phyloP scores from a whole-genome alignment of 2,797 vertebrate genomes.

The Micropoecilia bifurca region DNA sequence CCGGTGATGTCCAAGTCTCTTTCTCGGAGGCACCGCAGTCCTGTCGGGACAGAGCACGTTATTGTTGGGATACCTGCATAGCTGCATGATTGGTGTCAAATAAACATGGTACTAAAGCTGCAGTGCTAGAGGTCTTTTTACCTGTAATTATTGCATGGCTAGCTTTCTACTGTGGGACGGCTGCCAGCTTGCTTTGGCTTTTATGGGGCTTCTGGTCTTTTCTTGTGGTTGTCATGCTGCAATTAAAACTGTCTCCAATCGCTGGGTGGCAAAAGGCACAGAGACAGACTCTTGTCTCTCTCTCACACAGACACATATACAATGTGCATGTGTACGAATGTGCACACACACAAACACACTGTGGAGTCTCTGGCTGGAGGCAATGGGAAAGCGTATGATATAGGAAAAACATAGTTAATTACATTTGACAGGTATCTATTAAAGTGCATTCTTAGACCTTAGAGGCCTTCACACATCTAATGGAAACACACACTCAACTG shows the following conservation, averaged over 20 bases:
- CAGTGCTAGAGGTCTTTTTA: conserved; percentile 86
- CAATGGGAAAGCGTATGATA: conserved; percentile 90
- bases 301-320: conserved; percentile 68
- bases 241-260: conserved; percentile 96
- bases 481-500: conserved; percentile 81
- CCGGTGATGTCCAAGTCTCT: conserved; percentile 72
- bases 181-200: conserved; percentile 93
- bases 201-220: conserved; percentile 95
- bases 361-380: conserved; percentile 91
- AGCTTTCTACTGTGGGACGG: conserved; percentile 91
- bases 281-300: conserved; percentile 86
- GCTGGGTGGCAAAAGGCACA: conserved; percentile 94
- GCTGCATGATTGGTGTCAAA: conserved; percentile 80
- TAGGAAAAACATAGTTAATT: conserved; percentile 99
- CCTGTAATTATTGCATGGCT: conserved; percentile 98
- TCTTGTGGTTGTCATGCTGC: conserved; percentile 96
- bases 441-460: conserved; percentile 86
- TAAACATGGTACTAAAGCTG: conserved; percentile 76
- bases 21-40: conserved; percentile 64
- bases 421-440: conserved; percentile 96
- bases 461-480: conserved; percentile 84
- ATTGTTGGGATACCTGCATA: conserved; percentile 81
- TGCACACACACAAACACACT: conserved; percentile 64
- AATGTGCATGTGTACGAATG: conserved; percentile 65
- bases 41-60: conserved; percentile 76